Evolutionary conservation across 2,888 invertebrate genomes (phyloP).

Genomic region (Tetramorium bicarinatum): DNA sequence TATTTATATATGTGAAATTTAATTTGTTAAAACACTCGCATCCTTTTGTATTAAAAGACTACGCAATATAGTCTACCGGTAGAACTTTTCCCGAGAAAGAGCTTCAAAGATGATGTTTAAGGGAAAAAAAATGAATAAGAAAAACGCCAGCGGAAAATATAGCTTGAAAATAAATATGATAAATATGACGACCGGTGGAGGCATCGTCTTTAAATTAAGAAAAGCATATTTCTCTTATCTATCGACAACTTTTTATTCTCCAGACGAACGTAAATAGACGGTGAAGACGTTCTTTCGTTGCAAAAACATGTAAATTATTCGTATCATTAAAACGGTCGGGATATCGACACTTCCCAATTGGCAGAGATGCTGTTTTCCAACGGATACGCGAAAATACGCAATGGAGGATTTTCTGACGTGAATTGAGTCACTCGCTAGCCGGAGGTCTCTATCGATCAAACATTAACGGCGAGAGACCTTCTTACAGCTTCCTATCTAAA

Average conservation of each 20-base stretch:
- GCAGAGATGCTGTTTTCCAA: background rate
- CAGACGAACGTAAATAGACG: constrained; percentile 25
- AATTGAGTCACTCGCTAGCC: constrained; percentile 64
- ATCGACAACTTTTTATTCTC: constrained; percentile 21
- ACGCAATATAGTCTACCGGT: background rate
- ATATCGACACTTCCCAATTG: constrained; percentile 9
- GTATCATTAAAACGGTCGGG: constrained; percentile 17
- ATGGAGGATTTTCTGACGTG: constrained; percentile 63
- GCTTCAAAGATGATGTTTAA: background rate
- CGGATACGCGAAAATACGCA: constrained; percentile 43
- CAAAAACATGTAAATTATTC: constrained; percentile 43
- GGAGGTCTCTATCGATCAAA: constrained; percentile 78
- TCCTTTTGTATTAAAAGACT: background rate
- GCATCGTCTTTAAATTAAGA: background rate
- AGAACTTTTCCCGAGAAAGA: background rate
- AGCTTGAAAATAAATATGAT: background rate
- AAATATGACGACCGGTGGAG: constrained; percentile 16
- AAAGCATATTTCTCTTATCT: background rate
- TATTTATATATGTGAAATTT: constrained; percentile 36
- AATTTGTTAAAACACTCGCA: constrained; percentile 20
- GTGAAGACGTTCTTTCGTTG: constrained; percentile 3
- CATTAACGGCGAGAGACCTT: constrained; percentile 78
- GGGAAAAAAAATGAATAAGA: background rate
- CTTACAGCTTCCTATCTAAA: constrained; percentile 77
- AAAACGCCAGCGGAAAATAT: background rate